These are phyloP conservation scores for Aricia agestis DNA, from an alignment of 1,140 invertebrate species.

Conservation along the genomic window DNA sequence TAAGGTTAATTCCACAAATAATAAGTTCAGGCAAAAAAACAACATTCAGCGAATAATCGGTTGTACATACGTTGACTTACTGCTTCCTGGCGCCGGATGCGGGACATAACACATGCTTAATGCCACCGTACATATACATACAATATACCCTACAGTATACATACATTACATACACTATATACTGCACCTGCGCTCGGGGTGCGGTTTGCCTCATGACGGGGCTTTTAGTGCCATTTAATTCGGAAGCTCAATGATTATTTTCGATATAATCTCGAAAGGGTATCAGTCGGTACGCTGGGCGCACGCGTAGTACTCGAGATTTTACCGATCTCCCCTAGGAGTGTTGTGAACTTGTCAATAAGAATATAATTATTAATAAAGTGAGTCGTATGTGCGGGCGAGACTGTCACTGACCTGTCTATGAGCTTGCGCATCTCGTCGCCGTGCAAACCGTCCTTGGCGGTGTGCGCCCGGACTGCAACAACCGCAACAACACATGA, in stretches of 20 bases:
- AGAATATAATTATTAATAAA: background rate
- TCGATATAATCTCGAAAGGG: background rate
- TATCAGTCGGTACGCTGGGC: background rate
- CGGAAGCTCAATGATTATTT: background rate
- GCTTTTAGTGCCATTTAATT: background rate
- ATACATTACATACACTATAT: constrained; percentile 27
- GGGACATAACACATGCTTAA: constrained; percentile 74
- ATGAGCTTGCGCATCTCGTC: constrained; percentile 97
- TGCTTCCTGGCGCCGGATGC: constrained; percentile 80
- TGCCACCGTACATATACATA: constrained; percentile 42
- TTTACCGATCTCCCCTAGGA: background rate
- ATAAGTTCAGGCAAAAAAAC: constrained; percentile 61
- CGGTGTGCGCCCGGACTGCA: constrained; percentile 82
- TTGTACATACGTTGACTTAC: constrained; percentile 79
- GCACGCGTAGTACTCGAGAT: too few species aligned
- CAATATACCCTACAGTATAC: constrained; percentile 42
- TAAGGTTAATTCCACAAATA: constrained; percentile 57
- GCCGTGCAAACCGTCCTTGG: constrained; percentile 93
- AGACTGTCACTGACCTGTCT: constrained; percentile 86
- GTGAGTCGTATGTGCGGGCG: background rate
- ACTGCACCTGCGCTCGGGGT: background rate
- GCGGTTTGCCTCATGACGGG: background rate
- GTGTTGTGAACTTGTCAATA: background rate
- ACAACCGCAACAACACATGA: constrained; percentile 83
- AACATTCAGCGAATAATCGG: constrained; percentile 49